phyloP scores from a whole-genome alignment of 2,797 vertebrate genomes.

The Galaxias olidus region DNA sequence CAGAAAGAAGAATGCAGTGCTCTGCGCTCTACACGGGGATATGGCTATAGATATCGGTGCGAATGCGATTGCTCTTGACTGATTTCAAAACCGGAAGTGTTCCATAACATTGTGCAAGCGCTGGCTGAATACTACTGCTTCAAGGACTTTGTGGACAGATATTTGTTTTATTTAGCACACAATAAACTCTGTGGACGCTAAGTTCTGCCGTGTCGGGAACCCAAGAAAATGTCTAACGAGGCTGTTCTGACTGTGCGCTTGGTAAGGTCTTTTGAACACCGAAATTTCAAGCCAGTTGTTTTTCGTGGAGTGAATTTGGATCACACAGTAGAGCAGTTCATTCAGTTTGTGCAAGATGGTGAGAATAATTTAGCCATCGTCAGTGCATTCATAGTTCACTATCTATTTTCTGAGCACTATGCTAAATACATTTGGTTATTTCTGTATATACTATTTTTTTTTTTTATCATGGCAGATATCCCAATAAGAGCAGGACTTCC shows the following conservation, averaged over 20 bases:
- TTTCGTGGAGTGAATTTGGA: conserved; percentile 78
- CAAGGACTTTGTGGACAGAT: background rate
- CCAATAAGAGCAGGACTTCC: conserved; percentile 78
- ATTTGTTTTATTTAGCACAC: background rate
- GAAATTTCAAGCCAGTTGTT: conserved; percentile 87
- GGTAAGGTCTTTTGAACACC: conserved; percentile 90
- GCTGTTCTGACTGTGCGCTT: conserved; percentile 85
- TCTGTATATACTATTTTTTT: conserved; percentile 12
- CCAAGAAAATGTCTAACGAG: conserved; percentile 65
- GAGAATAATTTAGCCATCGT: conserved; percentile 31
- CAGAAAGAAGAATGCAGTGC: background rate
- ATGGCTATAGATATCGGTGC: background rate
- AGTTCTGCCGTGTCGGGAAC: too few species aligned
- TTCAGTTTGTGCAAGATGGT: conserved; percentile 79
- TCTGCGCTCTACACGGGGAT: background rate
- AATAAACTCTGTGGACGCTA: too few species aligned
- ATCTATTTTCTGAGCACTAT: too few species aligned
- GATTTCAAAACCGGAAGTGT: background rate
- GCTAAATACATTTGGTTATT: too few species aligned
- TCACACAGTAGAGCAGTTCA: conserved; percentile 84
- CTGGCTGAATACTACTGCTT: background rate
- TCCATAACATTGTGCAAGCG: background rate
- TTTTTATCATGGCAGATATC: conserved; percentile 80
- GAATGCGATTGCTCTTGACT: conserved; percentile 7
- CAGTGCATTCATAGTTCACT: background rate